Base-by-base conservation (phyloP, 2,888 invertebrate species). In the Leucozona laternaria region DNA sequence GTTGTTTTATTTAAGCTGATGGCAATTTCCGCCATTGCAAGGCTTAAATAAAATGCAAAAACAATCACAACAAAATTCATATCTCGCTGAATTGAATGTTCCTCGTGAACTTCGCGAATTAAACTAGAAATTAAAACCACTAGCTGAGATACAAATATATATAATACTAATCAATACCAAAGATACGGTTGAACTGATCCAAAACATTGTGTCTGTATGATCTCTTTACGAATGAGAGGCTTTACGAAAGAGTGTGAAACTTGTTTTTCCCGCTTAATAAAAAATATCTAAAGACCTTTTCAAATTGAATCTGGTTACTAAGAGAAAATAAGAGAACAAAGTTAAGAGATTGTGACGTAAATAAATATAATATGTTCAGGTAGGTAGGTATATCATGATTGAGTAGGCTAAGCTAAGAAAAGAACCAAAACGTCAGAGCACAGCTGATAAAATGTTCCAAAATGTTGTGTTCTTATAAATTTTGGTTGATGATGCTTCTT, bases 41-140 rank as follows among this genome's bases (percentile, higher is more conserved):
- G 34, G 34, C 64, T 50, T 1, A 64, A 20, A 1, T 37, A 25
- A 22, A 48, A 64, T 48, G 10, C 15, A 8, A 48, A 60, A 43
- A 70, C 11, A 40, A 64, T 50, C 13, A 64, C 20, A 53, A 55
- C 15, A 13, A 34, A 50, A 11, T 72, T 66, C 75, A 71, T 70
- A 22, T 28, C 45, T 15, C 1, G 13, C 31, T 2, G 11, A 34
- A 20, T 15, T 6, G 48, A 48, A 48, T 66, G 20, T 66, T 48
- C 48, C 34, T 15, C 20, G 7, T n/a, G 48, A 20, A 48, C 13
- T 34, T 48, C 48, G 31, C 31, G 48, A 34, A 28, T 34, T 0
- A 48, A 66, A 66, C 64, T 66, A 66, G 31, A 66, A 40, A 15
- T 43, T 17, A 28, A 43, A 62, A 43, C 40, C 25, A 57, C 31